Evolutionary conservation across 2,888 invertebrate genomes (phyloP).

Genomic region (Prenolepis imparis): DNA sequence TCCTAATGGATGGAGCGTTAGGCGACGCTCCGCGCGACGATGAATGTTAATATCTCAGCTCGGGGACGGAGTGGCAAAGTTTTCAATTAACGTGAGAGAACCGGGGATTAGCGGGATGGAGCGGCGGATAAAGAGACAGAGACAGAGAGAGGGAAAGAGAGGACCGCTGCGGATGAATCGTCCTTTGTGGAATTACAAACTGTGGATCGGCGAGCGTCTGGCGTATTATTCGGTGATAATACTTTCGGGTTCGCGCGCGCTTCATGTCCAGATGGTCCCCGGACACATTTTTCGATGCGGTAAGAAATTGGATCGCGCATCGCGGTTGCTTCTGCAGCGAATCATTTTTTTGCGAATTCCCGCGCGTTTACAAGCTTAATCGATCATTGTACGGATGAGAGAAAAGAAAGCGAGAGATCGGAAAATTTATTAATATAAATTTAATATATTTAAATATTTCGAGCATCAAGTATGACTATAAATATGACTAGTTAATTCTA

Average conservation of each 20-base stretch:
- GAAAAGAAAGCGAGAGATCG: not conserved
- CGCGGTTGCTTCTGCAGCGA: not conserved
- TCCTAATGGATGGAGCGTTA: constrained; percentile 72
- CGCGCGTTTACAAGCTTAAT: not conserved
- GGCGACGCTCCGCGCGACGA: constrained; percentile 61
- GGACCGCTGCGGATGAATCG: constrained; percentile 61
- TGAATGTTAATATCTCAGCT: constrained; percentile 74
- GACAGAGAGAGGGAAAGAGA: constrained; percentile 28
- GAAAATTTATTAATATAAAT: not conserved
- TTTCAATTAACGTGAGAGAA: constrained; percentile 74
- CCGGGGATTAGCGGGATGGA: constrained; percentile 65
- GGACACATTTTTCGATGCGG: not conserved
- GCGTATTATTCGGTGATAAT: constrained; percentile 62
- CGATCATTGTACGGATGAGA: not conserved
- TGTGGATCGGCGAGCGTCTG: constrained; percentile 44
- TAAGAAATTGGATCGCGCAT: not conserved
- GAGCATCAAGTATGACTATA: not conserved
- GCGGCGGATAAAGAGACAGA: constrained; percentile 15
- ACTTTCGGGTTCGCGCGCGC: constrained; percentile 47
- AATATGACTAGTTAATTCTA: not conserved
- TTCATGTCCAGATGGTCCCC: constrained; percentile 23
- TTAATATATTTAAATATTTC: not conserved
- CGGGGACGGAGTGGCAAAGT: constrained; percentile 69
- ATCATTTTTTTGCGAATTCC: not conserved
- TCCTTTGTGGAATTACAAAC: constrained; percentile 64